Base-by-base conservation (phyloP, 2,797 vertebrate species). In the Myripristis jacobus region DNA sequence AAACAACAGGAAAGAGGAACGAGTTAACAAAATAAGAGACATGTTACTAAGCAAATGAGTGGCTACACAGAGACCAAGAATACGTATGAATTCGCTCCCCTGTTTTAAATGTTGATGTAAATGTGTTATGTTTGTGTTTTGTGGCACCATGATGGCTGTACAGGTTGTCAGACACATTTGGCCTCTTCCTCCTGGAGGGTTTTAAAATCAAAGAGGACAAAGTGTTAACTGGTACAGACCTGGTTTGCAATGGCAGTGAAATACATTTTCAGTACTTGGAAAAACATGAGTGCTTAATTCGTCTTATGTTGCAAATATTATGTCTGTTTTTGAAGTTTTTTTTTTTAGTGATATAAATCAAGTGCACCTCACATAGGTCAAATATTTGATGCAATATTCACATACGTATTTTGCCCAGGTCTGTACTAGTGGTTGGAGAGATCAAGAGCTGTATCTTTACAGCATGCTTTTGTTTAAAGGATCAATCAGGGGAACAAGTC, bases 41-140 rank as follows among this genome's bases (percentile, higher is more conserved):
- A 67, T 61, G 66, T 83, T 77, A 72, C 89, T 82, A 90, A 93
- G 93, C 93, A 78, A 89, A 87, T 69, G 34, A 36, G 69, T 88
- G 81, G 84, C 87, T 82, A 81, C 82, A 61, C 46, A 71, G 80
- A 90, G 87, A 89, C 73, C 80, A 83, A 83, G 84, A 89, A 85
- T 88, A 87, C 75, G 73, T 85, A 86, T 70, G 73, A 90, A 86
- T 84, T 88, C 81, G 83, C 87, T 87, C 89, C 86, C 78, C 78
- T 72, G 65, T 91, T 93, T 92, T 91, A 94, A 95, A 95, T 95
- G 95, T 96, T 93, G 92, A 94, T 95, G 96, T 97, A 95, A 94
- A 92, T 91, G 96, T 97, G 95, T 96, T 96, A 90, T 88, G 94
- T 95, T 96, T 94, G 93, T 95, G 95, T 95, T 96, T 94, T 92